phyloP scores from a whole-genome alignment of 2,113 vertebrate species.

The Sinosuthora webbiana region DNA sequence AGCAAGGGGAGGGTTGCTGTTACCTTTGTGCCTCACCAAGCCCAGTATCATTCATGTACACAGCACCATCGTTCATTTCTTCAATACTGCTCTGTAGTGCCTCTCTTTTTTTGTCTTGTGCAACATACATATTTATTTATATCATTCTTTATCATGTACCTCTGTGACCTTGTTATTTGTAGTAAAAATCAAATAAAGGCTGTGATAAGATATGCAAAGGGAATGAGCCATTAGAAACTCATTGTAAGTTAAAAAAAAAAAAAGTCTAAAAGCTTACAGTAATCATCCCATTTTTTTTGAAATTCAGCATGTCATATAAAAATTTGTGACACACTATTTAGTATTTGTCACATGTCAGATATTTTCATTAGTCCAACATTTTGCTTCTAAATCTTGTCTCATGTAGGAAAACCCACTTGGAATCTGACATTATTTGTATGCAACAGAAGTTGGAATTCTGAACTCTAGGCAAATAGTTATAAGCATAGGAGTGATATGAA shows the following conservation, averaged over 20 bases:
- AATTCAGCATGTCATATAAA: neutral
- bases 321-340: neutral
- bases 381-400: neutral
- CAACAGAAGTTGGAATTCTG: neutral
- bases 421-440: neutral
- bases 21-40: neutral
- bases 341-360: neutral
- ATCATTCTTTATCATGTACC: neutral
- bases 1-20: neutral
- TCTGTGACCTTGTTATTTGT: neutral
- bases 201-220: neutral
- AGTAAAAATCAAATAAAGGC: neutral
- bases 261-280: neutral
- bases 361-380: neutral
- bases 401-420: neutral
- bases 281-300: neutral
- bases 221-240: neutral
- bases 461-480: neutral
- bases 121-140: neutral
- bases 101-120: neutral
- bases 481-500: neutral
- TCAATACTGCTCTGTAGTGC: neutral
- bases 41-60: fast-evolving
- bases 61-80: neutral
- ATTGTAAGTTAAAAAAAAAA: neutral